Percentiles rank a stretch among this genome's conserved stretches.
phyloP scores from a whole-genome alignment of 1,140 invertebrate species.

The Platyscapa corneri region DNA sequence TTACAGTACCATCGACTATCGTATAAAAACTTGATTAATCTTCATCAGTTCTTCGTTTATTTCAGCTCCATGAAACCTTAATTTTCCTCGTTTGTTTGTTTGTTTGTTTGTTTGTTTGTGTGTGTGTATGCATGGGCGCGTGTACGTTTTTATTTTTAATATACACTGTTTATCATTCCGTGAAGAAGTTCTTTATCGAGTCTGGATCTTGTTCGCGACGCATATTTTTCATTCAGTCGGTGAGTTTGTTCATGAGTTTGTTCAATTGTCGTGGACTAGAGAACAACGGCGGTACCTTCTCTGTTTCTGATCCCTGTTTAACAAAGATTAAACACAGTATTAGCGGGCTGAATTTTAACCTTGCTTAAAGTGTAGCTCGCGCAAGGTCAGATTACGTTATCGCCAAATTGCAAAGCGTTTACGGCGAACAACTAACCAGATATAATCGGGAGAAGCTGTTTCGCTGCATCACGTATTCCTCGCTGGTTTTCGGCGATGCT shows the following conservation, averaged over 20 bases:
- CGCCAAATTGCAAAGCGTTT: background rate
- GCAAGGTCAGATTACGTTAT: no score
- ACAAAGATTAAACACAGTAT: background rate
- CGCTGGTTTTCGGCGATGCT: conserved; percentile 69
- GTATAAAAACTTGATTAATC: conserved; percentile 57
- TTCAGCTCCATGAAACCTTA: conserved; percentile 8
- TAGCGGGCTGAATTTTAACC: background rate
- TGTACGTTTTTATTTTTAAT: no score
- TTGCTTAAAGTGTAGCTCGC: background rate
- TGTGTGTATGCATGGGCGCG: no score
- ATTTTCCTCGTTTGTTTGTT: conserved; percentile 17
- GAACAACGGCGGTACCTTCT: conserved; percentile 55
- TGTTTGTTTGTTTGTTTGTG: no score
- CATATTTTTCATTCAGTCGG: conserved; percentile 32
- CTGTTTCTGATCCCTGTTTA: conserved; percentile 30
- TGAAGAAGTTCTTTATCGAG: conserved; percentile 42
- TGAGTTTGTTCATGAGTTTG: conserved; percentile 55
- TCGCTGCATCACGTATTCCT: conserved; percentile 66
- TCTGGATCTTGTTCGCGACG: conserved; percentile 29
- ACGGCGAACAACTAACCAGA: background rate
- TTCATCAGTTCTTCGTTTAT: conserved; percentile 52
- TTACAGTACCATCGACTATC: conserved; percentile 40
- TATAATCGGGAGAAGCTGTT: background rate
- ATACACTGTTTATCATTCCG: conserved; percentile 5
- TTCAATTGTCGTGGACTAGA: conserved; percentile 61